Conservation (phyloP, 2,888 invertebrate genomes). For the Pristionchus entomophagus region DNA sequence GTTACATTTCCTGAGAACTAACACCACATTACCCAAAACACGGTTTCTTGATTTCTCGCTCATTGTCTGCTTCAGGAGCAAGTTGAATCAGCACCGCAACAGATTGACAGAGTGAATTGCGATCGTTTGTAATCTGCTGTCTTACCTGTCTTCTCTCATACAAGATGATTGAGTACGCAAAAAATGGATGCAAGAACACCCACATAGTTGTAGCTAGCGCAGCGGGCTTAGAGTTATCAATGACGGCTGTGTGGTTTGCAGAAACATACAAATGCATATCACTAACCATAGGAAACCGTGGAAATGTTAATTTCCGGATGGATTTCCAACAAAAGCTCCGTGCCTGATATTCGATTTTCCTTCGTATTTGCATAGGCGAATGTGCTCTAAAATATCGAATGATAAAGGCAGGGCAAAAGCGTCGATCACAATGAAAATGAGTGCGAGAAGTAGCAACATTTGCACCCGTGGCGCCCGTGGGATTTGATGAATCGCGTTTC, state of each 20-base stretch:
- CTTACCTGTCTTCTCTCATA: not conserved
- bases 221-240: not conserved
- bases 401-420: no score
- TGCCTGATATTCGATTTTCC: not conserved
- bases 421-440: not conserved
- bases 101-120: no score
- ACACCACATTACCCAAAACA: no score
- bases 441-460: not conserved
- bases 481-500: no score
- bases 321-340: not conserved
- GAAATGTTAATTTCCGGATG: not conserved
- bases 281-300: not conserved
- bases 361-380: not conserved
- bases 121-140: no score
- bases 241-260: not conserved
- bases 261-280: no score
- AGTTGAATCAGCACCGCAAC: no score
- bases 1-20: no score
- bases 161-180: not conserved
- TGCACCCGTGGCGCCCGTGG: no score
- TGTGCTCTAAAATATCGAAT: not conserved
- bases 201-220: not conserved
- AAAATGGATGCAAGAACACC: not conserved
- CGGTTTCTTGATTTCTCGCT: no score
- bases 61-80: no score